phyloP scores from a whole-genome alignment of 2,888 invertebrate genomes.

The Notocelia uddmanniana region DNA sequence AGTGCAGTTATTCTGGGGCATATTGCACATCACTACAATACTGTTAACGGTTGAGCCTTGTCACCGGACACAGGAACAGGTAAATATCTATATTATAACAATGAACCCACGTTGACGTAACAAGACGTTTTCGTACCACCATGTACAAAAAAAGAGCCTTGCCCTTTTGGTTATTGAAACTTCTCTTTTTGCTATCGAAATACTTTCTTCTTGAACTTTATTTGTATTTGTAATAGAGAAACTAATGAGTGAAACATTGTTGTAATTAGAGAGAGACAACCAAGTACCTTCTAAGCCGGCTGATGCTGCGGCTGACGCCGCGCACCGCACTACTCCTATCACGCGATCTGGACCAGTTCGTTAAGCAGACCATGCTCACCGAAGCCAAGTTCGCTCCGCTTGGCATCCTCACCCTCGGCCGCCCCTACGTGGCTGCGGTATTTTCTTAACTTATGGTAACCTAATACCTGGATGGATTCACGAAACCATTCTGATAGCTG shows the following conservation, averaged over 20 bases:
- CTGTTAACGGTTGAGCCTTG: constrained; percentile 78
- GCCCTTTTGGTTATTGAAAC: too few species aligned
- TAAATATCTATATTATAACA: too few species aligned
- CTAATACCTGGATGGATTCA: neutral
- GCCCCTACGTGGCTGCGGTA: constrained; percentile 57
- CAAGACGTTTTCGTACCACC: too few species aligned
- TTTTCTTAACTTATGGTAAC: constrained; percentile 1
- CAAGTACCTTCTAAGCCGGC: constrained; percentile 21
- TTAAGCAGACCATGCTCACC: constrained; percentile 68
- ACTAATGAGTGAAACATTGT: too few species aligned
- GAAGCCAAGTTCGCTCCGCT: constrained; percentile 69
- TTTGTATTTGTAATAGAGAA: too few species aligned
- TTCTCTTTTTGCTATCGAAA: too few species aligned
- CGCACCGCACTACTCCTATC: neutral
- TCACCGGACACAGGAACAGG: constrained; percentile 69
- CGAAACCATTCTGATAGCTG: neutral
- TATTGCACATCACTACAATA: constrained; percentile 67
- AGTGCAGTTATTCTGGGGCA: constrained; percentile 70
- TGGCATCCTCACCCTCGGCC: constrained; percentile 68
- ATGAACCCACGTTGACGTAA: too few species aligned
- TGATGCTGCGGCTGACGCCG: constrained; percentile 15
- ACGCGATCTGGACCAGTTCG: constrained; percentile 65
- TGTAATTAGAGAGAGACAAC: constrained; percentile 27
- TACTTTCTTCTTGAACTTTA: too few species aligned
- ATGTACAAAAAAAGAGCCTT: too few species aligned